Evolutionary conservation across 1,140 invertebrate species (phyloP).

Genomic region (Atopsyche davidsoni): DNA sequence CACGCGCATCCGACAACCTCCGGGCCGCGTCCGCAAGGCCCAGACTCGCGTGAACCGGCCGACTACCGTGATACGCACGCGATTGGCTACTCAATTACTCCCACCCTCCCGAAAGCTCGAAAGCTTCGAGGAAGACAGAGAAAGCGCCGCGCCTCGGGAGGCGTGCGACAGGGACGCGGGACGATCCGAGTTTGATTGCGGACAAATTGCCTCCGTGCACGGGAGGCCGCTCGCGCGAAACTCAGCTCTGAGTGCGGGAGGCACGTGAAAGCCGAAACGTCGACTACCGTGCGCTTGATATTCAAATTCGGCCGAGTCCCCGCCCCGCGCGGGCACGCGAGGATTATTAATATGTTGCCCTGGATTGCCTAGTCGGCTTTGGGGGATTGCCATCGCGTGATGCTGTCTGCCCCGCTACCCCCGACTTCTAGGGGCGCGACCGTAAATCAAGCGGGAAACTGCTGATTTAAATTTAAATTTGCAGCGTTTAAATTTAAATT

Average conservation of each 20-base stretch:
- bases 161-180: neutral
- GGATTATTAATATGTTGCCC: slow-evolving; percentile 4
- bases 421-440: too few species aligned
- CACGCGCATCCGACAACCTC: slow-evolving; percentile 6
- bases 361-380: too few species aligned
- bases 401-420: too few species aligned
- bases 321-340: slow-evolving; percentile 6
- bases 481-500: too few species aligned
- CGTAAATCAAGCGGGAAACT: too few species aligned
- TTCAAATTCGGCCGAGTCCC: slow-evolving; percentile 16
- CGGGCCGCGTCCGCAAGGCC: neutral
- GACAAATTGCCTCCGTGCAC: slow-evolving; percentile 14
- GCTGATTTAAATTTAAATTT: too few species aligned
- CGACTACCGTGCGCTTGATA: slow-evolving; percentile 24
- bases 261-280: slow-evolving; percentile 7
- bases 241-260: slow-evolving; percentile 12
- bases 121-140: slow-evolving; percentile 6
- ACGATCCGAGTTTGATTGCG: slow-evolving; percentile 14
- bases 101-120: slow-evolving; percentile 13
- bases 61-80: slow-evolving; percentile 29
- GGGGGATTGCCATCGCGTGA: too few species aligned
- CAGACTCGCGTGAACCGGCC: slow-evolving; percentile 19
- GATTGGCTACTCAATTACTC: slow-evolving; percentile 26
- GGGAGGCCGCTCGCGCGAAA: slow-evolving; percentile 11
- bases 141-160: neutral